These are phyloP conservation scores for Urophycis tenuis DNA, from an alignment of 2,797 vertebrate species.

Conservation along the genomic window DNA sequence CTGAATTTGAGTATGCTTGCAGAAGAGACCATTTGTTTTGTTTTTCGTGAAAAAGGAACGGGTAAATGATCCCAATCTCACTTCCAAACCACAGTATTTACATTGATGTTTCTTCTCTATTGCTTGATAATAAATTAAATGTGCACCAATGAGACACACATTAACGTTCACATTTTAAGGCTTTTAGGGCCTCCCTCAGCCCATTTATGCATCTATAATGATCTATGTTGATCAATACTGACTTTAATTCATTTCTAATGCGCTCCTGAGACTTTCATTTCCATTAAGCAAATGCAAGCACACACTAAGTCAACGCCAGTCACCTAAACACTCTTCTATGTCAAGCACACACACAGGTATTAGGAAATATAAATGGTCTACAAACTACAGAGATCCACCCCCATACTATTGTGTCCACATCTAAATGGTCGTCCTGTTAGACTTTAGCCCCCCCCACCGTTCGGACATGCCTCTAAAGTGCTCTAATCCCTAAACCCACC, in stretches of 20 bases:
- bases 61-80: too few species aligned
- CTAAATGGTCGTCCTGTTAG: slow-evolving; percentile 20
- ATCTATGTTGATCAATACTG: neutral
- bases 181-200: neutral
- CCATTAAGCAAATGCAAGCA: neutral
- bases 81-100: neutral
- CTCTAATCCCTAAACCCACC: slow-evolving; percentile 36
- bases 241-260: too few species aligned
- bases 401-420: neutral
- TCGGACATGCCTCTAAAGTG: slow-evolving; percentile 20
- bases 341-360: neutral
- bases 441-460: slow-evolving; percentile 20
- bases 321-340: neutral
- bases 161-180: neutral
- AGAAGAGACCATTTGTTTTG: neutral
- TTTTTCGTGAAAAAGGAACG: neutral
- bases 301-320: neutral
- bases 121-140: neutral
- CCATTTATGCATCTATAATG: neutral
- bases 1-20: neutral
- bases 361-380: neutral
- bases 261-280: neutral
- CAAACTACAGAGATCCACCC: neutral
- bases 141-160: neutral
- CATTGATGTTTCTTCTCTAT: neutral